Evolutionary conservation across 1,140 invertebrate species (phyloP).

Genomic region (Drosophila ananassae): DNA sequence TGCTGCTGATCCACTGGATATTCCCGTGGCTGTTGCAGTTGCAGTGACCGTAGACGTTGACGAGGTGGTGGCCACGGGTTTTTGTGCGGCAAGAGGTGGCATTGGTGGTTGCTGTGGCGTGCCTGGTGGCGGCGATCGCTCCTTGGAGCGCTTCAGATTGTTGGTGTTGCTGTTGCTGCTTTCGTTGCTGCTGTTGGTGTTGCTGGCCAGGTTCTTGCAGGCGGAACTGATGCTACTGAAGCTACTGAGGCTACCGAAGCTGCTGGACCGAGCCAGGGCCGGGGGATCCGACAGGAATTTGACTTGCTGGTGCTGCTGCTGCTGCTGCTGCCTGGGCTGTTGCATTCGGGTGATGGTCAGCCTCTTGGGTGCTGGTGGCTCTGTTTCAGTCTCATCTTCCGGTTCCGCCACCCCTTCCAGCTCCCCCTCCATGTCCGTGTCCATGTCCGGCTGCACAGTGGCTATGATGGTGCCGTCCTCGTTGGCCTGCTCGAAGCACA

Average conservation of each 20-base stretch:
- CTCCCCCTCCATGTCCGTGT: constrained; percentile 20
- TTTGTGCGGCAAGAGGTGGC: constrained; percentile 48
- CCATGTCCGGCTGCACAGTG: constrained; percentile 39
- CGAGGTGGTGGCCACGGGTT: constrained; percentile 15
- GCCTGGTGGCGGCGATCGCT: background rate
- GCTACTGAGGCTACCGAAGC: constrained; percentile 54
- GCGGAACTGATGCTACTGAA: constrained; percentile 64
- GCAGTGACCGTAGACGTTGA: constrained; percentile 32
- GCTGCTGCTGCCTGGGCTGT: constrained; percentile 34
- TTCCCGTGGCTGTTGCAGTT: constrained; percentile 32
- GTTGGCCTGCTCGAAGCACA: constrained; percentile 71
- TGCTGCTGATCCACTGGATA: constrained; percentile 18
- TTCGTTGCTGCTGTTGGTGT: constrained; percentile 39
- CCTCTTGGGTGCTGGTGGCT: constrained; percentile 60
- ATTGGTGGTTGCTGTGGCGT: constrained; percentile 27
- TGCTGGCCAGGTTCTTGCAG: constrained; percentile 61
- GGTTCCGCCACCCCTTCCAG: constrained; percentile 12
- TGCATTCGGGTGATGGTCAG: constrained; percentile 40
- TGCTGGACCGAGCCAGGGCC: constrained; percentile 63
- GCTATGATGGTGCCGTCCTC: constrained; percentile 63
- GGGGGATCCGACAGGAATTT: constrained; percentile 68
- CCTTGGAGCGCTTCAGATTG: constrained; percentile 13
- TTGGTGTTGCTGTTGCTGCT: constrained; percentile 26
- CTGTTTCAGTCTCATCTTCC: constrained; percentile 37
- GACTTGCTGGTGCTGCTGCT: constrained; percentile 35